Conservation (phyloP, 2,888 invertebrate species). For the Chouioia cunea region DNA sequence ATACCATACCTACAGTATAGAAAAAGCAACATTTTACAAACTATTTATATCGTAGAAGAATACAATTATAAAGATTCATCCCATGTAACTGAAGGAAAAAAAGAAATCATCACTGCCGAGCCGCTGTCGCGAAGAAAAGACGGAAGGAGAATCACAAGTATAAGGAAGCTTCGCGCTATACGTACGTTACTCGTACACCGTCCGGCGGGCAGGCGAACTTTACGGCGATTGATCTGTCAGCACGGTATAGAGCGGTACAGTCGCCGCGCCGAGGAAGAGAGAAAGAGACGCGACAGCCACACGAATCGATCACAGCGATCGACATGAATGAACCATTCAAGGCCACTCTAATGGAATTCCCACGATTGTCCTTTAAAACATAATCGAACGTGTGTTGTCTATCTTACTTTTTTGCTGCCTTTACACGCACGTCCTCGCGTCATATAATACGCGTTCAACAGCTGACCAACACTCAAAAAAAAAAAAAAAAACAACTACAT, state of each 20-base stretch:
- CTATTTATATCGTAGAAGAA: no score
- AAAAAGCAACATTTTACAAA: no score
- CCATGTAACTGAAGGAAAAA: background rate
- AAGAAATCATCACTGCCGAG: background rate
- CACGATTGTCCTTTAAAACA: conserved; percentile 67
- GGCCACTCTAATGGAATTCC: conserved; percentile 67
- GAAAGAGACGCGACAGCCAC: conserved; percentile 1
- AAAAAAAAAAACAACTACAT: no score
- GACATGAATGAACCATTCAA: conserved; percentile 69
- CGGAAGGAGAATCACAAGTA: background rate
- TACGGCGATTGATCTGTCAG: conserved; percentile 67
- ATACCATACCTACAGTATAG: no score
- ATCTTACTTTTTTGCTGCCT: conserved; percentile 13
- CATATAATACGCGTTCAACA: conserved; percentile 51
- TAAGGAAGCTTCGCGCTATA: conserved; percentile 6
- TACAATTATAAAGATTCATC: conserved; percentile 36
- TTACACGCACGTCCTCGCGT: conserved; percentile 50
- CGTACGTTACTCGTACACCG: background rate
- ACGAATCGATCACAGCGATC: conserved; percentile 65
- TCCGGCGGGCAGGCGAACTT: conserved; percentile 11
- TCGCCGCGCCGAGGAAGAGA: no score
- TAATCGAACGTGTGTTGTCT: conserved; percentile 55
- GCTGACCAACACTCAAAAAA: no score
- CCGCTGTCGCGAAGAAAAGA: no score
- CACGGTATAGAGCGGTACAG: conserved; percentile 54